A percentile compares a stretch with the other conserved stretches of the same genome.
phyloP scores from a whole-genome alignment of 2,113 vertebrate genomes.

The Scophthalmus maximus region DNA sequence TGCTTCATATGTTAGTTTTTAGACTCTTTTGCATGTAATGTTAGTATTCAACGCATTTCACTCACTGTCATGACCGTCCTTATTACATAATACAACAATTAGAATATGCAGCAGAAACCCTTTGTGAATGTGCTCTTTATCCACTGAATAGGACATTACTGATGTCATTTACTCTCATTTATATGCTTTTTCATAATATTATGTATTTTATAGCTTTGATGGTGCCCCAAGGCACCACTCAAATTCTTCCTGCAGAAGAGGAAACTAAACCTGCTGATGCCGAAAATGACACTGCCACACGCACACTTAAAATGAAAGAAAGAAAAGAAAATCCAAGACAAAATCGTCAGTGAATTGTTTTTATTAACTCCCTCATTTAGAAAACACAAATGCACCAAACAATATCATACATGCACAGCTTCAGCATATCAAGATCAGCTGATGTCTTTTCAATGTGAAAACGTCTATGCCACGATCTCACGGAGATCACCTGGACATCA shows the following conservation, averaged over 20 bases:
- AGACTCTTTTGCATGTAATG: neutral
- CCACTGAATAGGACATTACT: conserved; percentile 45
- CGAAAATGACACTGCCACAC: conserved; percentile 65
- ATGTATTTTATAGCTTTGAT: conserved; percentile 71
- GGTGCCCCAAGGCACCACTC: conserved; percentile 53
- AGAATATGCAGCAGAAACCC: conserved; percentile 35
- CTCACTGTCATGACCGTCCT: conserved; percentile 14
- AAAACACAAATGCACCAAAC: conserved; percentile 84
- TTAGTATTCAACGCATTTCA: neutral
- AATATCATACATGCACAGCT: conserved; percentile 81
- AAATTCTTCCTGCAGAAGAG: conserved; percentile 67
- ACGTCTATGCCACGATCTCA: conserved; percentile 77
- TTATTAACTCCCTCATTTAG: conserved; percentile 79
- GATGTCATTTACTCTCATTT: conserved; percentile 68
- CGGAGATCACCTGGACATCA: conserved; percentile 76
- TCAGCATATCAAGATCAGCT: conserved; percentile 79
- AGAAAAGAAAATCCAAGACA: conserved; percentile 36
- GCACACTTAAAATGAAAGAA: conserved; percentile 40
- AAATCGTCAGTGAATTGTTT: conserved; percentile 71
- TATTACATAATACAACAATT: conserved; percentile 41
- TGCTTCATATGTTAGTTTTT: conserved; percentile 8
- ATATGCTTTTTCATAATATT: conserved; percentile 65
- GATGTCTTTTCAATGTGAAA: conserved; percentile 83
- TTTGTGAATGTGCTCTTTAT: conserved; percentile 39
- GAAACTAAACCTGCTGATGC: conserved; percentile 73